Conservation (phyloP, 2,888 invertebrate species). For the Coelogynopora nodosa region DNA sequence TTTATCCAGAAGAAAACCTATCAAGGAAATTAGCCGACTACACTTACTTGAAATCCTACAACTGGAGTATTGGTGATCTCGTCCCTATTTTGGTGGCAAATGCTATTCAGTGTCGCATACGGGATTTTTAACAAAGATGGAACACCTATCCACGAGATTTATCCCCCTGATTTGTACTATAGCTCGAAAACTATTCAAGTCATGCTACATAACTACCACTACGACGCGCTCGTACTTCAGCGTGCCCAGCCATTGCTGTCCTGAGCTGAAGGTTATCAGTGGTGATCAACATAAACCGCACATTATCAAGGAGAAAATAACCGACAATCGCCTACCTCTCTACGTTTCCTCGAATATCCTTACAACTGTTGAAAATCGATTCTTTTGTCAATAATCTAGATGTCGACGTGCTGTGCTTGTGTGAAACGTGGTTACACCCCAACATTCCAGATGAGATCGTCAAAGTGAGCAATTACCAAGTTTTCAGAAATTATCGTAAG, state of each 20-base stretch:
- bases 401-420: not conserved
- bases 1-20: not conserved
- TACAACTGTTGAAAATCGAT: not conserved
- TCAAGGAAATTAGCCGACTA: not conserved
- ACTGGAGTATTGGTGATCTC: not conserved
- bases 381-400: not conserved
- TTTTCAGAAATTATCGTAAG: conserved; percentile 14
- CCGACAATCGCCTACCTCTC: not conserved
- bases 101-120: not conserved
- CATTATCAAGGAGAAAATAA: not conserved
- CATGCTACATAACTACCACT: not conserved
- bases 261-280: too few species aligned
- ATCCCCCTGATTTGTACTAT: not conserved
- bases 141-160: not conserved
- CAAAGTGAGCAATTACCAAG: conserved; percentile 3
- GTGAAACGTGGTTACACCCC: not conserved
- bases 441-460: conserved; percentile 5
- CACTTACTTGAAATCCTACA: not conserved
- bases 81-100: not conserved
- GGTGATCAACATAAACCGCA: not conserved
- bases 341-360: not conserved
- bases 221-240: not conserved
- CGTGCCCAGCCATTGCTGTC: not conserved
- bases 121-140: not conserved
- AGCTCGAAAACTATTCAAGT: not conserved